Base-by-base conservation (phyloP, 2,797 vertebrate genomes). In the Argyrosomus regius region DNA sequence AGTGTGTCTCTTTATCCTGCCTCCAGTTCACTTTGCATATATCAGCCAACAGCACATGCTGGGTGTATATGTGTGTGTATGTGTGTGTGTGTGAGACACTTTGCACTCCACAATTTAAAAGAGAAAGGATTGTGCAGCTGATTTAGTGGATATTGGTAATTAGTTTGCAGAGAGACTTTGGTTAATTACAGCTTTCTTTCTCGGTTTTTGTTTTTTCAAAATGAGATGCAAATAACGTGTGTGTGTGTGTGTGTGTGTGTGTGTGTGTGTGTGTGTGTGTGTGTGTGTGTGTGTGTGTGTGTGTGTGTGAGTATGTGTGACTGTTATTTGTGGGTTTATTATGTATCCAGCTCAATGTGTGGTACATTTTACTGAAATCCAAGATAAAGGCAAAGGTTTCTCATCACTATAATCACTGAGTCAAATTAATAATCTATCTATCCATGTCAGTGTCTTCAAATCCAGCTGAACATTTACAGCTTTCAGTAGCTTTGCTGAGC, bases 111-210 rank as follows among this genome's bases (percentile, higher is more conserved):
- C 5, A 49, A 7, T 79, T 82, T 72, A 41, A 70, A 72, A 63
- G 24, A 53, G 14, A 62, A 3, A 16, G 18, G 46, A 26, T n/a
- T 72, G 49, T 61, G 52, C 59, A 66, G 73, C 50, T 81, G 72
- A 83, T 77, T 72, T 59, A 41, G 22, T 53, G 57, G 41, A 71
- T 80, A 72, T 72, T 45, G 41, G 60, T 62, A 75, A 84, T 88
- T 79, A 82, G 16, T 75, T 52, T 87, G 54, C n/a, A 73, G 24
- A 63, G 49, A 41, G 31, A 68, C 26, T 45, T 63, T 22, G 35
- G 28, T 53, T 76, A 60, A 85, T 83, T 66, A 54, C 53, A 74
- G 62, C 58, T 66, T 77, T 65, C 60, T 80, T 50, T 67, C 24
- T 54, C 10, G 28, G 49, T 52, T 60, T n/a, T 61, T 56, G 17